Percentiles rank a stretch among this genome's conserved stretches.
phyloP scores from a whole-genome alignment of 2,113 vertebrate species.

The Numida meleagris region DNA sequence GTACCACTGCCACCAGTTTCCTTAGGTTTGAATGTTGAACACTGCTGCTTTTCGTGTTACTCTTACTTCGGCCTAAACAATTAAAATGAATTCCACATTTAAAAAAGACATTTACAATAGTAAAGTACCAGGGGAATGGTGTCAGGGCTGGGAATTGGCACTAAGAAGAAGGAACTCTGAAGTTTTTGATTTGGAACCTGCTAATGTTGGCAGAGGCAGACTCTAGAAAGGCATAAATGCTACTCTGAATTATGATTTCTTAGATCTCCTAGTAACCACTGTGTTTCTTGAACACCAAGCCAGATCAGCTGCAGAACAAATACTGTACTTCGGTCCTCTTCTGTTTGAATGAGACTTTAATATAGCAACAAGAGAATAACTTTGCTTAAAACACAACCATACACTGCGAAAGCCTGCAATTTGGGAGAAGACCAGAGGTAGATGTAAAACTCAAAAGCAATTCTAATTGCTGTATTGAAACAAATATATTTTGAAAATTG shows the following conservation, averaged over 20 bases:
- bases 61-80: not conserved
- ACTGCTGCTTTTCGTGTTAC: not conserved
- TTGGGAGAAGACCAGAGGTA: not conserved
- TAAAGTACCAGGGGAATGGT: not conserved
- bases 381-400: not conserved
- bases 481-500: not conserved
- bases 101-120: not conserved
- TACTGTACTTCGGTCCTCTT: not conserved
- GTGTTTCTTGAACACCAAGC: not conserved
- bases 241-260: not conserved
- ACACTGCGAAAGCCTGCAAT: not conserved
- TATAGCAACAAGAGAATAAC: not conserved
- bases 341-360: not conserved
- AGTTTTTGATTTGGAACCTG: not conserved
- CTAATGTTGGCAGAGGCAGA: not conserved
- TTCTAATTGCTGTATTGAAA: not conserved
- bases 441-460: not conserved
- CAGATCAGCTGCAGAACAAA: not conserved
- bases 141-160: fast-evolving
- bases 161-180: not conserved
- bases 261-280: not conserved
- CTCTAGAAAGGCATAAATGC: not conserved
- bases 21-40: not conserved
- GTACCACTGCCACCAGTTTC: not conserved
- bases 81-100: not conserved